Base-by-base conservation (phyloP, 2,888 invertebrate species). In the Himalopsyche kuldschensis region DNA sequence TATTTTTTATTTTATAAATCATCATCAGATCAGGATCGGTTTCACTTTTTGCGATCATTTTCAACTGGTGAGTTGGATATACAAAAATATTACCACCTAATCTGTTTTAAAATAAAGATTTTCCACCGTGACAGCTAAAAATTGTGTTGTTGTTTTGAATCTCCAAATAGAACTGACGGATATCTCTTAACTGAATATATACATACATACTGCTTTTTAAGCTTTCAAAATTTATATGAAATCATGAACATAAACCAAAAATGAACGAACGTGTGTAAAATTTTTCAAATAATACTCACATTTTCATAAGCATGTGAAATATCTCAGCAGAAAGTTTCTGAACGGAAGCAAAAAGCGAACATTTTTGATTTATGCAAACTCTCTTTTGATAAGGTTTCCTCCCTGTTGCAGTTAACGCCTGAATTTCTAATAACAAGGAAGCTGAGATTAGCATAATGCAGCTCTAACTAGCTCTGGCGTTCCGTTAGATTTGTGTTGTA, bases 371-470 rank as follows among this genome's bases (percentile, higher is more conserved):
- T 69, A 69, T 69, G 69, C 27, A 69, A 69, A 69, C 69, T 69
- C 69, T 69, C 69, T 69, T 69, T 69, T 69, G 69, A 69, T 69
- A 69, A 69, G 69, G 69, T 69, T 63, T 69, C 55, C 69, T 69
- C 69, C 63, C 32, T 63, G 55, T 32, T 35, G 55, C 80, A 80
- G 80, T 80, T 80, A 80, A 80, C 80, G 80, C 80, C 69, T 69
- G 80, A 80, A 80, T 69, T 80, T 80, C 80, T 80, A 80, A 80
- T 80, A 80, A 80, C 80, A 80, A 35, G 69, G 80, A 80, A 41
- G 69, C 80, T 55, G 80, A 69, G 80, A 80, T 80, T 80, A 80
- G 80, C 80, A 80, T 80, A 80, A 80, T 80, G 80, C 80, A 80
- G 80, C 69, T 69, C 69, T 69, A 69, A 69, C 69, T 69, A 27